phyloP scores from a whole-genome alignment of 2,888 invertebrate genomes.

The Dryomyza anilis region DNA sequence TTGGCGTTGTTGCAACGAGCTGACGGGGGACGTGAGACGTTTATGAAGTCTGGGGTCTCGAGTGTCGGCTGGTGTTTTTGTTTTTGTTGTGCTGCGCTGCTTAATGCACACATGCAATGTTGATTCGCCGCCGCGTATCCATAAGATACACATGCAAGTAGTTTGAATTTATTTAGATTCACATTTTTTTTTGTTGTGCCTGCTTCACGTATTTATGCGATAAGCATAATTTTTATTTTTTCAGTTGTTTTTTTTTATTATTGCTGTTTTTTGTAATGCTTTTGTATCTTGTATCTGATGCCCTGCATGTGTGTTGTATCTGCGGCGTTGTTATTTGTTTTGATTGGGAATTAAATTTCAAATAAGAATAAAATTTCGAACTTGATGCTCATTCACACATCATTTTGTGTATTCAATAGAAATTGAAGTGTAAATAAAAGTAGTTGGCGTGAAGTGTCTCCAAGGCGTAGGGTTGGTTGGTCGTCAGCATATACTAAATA shows the following conservation, averaged over 20 bases:
- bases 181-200: background rate
- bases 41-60: background rate
- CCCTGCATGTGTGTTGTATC: background rate
- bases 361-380: slow-evolving; percentile 11
- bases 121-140: background rate
- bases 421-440: too few relatives aligned
- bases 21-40: too few relatives aligned
- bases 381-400: too few relatives aligned
- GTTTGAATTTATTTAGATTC: background rate
- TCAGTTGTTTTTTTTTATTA: background rate
- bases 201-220: background rate
- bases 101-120: slow-evolving; percentile 22
- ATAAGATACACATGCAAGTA: slow-evolving; percentile 1
- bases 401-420: too few relatives aligned
- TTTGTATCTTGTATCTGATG: slow-evolving; percentile 9
- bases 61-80: background rate
- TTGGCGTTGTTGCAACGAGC: background rate
- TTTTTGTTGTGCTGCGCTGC: background rate
- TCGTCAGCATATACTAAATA: too few relatives aligned
- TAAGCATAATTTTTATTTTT: slow-evolving; percentile 1
- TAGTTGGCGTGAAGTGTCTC: too few relatives aligned
- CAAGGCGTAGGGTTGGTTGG: too few relatives aligned
- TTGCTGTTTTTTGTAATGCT: background rate
- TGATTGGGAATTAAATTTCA: slow-evolving; percentile 11
- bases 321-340: background rate